Base-by-base conservation (phyloP, 2,888 invertebrate genomes). In the Caenorhabditis afra region DNA sequence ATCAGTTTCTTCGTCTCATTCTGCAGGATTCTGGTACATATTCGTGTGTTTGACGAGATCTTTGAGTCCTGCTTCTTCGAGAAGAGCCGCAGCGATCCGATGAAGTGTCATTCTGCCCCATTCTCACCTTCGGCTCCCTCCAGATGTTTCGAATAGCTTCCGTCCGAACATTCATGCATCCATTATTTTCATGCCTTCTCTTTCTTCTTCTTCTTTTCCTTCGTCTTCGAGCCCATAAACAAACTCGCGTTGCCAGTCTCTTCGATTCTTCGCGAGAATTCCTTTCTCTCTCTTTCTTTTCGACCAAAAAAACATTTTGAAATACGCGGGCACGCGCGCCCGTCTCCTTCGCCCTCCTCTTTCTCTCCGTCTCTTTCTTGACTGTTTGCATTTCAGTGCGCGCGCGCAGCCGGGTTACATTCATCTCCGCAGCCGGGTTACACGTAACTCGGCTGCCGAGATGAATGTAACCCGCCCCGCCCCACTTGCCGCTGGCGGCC, bases 251-350 rank as follows among this genome's bases (percentile, higher is more conserved):
- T 41, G 7, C 11, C 12, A 41, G 7, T 7, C 29, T 7, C 29
- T 7, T 29, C 7, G 41, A 41, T 41, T 14, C 29, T 29, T 29
- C 59, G 55, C 49, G 50, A 65, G 58, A 61, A 67, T 55, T 59
- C 47, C 44, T 22, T 67, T 53, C 55, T 44, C 49, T 75, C 66
- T 55, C 47, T 50, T 23, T 37, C 18, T 67, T 59, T 52, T 61
- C 47, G 49, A 39, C 37, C 23, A 7, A n/a, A 18, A 14, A 66
- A 70, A 77, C 70, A 77, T 77, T 76, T 77, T 71, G 61, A 77
- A 77, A 77, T 68, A 65, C 77, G 77, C 77, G 70, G 68, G 70
- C 77, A 55, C 70, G 65, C 64, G 62, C 62, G 61, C 29, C 41
- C 29, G 29, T 29, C 29, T 7, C 7, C 29, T 3, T 29, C 29